Evolutionary conservation across 2,797 vertebrate species (phyloP).

Genomic region (Trematomus bernacchii): DNA sequence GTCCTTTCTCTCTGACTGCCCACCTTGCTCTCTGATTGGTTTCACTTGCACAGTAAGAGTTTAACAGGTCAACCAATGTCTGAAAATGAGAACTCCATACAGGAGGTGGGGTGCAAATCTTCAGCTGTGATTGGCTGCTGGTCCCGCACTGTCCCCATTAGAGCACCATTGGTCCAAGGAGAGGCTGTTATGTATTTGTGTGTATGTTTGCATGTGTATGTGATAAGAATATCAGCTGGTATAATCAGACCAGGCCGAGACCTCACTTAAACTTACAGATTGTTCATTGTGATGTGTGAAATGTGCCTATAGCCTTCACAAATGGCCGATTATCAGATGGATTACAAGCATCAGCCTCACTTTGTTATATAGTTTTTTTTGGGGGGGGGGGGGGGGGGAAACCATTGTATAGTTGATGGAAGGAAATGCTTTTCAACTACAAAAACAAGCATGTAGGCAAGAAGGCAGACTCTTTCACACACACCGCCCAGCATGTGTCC

Average conservation of each 20-base stretch:
- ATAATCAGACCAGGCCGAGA: conserved; percentile 38
- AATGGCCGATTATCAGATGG: not conserved
- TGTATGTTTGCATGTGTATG: conserved; percentile 16
- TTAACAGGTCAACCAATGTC: conserved; percentile 67
- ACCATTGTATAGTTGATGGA: conserved; percentile 2
- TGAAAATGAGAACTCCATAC: conserved; percentile 5
- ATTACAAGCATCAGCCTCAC: not conserved
- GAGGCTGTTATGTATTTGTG: conserved; percentile 28
- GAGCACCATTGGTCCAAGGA: conserved; percentile 24
- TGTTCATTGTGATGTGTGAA: not conserved
- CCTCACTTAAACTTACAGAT: conserved; percentile 52
- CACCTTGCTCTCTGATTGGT: conserved; percentile 57
- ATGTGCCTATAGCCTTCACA: not conserved
- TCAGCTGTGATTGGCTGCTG: conserved; percentile 74
- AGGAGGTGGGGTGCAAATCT: conserved; percentile 75
- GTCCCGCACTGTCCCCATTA: conserved; percentile 46
- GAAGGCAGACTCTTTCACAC: not conserved
- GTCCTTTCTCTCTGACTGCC: conserved; percentile 25
- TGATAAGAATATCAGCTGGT: conserved; percentile 40
- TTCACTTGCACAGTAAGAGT: conserved; percentile 43
- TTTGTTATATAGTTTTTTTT: not conserved
- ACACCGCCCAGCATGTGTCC: conserved; percentile 1
- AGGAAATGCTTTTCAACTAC: not conserved
- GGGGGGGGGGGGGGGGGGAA: not conserved
- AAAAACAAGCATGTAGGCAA: not conserved